These are phyloP conservation scores for Discoglossus pictus DNA, from an alignment of 2,797 vertebrate genomes.

Conservation along the genomic window DNA sequence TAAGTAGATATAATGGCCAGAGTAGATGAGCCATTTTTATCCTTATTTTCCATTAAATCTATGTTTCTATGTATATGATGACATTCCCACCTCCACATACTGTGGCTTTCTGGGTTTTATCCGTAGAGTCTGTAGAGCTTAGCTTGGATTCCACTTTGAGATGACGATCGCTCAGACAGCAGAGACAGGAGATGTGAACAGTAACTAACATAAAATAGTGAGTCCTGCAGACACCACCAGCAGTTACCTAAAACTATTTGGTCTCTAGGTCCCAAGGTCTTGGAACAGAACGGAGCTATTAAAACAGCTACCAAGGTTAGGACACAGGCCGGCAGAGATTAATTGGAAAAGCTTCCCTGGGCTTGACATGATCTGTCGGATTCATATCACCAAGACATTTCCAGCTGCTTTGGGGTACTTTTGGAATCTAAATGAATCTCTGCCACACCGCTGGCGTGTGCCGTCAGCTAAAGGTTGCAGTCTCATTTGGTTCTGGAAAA, in stretches of 20 bases:
- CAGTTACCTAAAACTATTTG: slow-evolving; percentile 65
- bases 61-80: no score
- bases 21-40: no score
- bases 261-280: slow-evolving; percentile 60
- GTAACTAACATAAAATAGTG: neutral
- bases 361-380: slow-evolving; percentile 61
- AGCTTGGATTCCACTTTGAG: no score
- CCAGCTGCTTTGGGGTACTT: slow-evolving; percentile 57
- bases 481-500: neutral
- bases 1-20: no score
- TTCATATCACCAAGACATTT: slow-evolving; percentile 57
- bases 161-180: no score
- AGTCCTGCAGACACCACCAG: slow-evolving; percentile 51
- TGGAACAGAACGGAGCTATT: slow-evolving; percentile 32
- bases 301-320: slow-evolving; percentile 54
- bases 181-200: neutral
- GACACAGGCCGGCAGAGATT: slow-evolving; percentile 62
- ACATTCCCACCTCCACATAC: no score
- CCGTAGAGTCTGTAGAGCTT: no score
- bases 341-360: slow-evolving; percentile 65
- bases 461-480: neutral
- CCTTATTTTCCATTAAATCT: no score
- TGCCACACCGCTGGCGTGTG: neutral
- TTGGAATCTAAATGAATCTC: slow-evolving; percentile 36
- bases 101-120: no score